These are phyloP conservation scores for Barbus barbus DNA, from an alignment of 2,113 vertebrate genomes.

Conservation along the genomic window DNA sequence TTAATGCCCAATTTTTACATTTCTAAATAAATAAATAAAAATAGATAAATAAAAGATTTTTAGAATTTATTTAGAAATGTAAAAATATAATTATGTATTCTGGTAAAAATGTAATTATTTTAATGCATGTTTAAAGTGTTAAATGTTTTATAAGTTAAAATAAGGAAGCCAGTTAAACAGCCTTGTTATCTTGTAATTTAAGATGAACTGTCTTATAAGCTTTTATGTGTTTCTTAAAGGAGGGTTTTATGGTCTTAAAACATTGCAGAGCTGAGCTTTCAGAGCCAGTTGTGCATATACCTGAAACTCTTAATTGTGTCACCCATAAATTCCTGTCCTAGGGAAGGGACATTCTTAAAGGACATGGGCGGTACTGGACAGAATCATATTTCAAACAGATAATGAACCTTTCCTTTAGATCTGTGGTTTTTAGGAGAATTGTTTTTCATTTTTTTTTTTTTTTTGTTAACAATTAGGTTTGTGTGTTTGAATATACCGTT, in stretches of 20 bases:
- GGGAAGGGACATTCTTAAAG: slow-evolving; percentile 13
- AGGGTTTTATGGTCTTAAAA: background rate
- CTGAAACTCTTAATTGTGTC: background rate
- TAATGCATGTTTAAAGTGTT: no score
- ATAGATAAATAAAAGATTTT: no score
- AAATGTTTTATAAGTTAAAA: background rate
- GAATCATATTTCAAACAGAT: slow-evolving; percentile 8
- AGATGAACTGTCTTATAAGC: background rate
- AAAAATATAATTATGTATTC: no score
- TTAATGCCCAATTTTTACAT: no score
- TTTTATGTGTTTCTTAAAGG: background rate
- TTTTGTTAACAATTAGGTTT: background rate
- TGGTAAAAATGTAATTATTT: no score
- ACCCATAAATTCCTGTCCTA: slow-evolving; percentile 3
- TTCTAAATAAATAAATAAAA: no score
- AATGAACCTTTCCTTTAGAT: background rate
- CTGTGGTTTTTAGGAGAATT: background rate
- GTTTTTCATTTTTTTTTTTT: background rate
- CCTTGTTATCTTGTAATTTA: background rate
- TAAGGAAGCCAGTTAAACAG: background rate
- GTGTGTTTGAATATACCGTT: background rate
- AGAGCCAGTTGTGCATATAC: background rate
- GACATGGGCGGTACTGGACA: slow-evolving; percentile 1
- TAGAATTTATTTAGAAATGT: no score
- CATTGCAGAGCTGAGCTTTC: no score